phyloP scores from a whole-genome alignment of 2,797 vertebrate species.

The Lateolabrax maculatus region DNA sequence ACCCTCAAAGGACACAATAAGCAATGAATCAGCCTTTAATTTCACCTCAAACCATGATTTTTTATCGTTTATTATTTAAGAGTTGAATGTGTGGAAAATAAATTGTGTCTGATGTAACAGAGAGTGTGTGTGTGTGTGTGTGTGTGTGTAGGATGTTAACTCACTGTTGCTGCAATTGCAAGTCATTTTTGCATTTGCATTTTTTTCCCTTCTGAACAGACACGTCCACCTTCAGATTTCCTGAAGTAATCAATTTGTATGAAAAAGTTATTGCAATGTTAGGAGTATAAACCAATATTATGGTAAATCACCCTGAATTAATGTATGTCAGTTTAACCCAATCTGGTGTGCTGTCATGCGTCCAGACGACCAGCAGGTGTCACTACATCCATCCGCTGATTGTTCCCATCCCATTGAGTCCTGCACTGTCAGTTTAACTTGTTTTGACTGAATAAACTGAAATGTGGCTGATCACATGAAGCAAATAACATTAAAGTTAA shows the following conservation, averaged over 20 bases:
- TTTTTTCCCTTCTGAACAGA: not conserved
- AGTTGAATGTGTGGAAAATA: conserved; percentile 17
- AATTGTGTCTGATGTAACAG: not conserved
- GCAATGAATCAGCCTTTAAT: not conserved
- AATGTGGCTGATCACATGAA: not conserved
- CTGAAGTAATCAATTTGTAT: not conserved
- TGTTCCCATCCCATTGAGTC: not conserved
- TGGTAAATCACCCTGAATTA: not conserved
- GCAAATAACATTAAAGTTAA: not conserved
- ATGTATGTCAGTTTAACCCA: not conserved
- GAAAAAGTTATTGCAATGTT: no score
- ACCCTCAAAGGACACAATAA: not conserved
- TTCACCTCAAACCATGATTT: not conserved
- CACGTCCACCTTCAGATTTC: not conserved
- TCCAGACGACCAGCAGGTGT: conserved; percentile 18
- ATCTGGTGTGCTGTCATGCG: not conserved
- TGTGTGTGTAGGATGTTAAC: not conserved
- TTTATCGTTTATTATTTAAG: not conserved
- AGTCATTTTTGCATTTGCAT: not conserved
- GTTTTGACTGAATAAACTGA: not conserved
- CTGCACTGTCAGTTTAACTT: not conserved
- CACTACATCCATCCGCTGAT: not conserved
- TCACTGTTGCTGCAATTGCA: not conserved
- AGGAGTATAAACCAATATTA: no score
- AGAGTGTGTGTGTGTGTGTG: not conserved